These are phyloP conservation scores for Spialia ferax DNA, from an alignment of 2,888 invertebrate species.

Conservation along the genomic window DNA sequence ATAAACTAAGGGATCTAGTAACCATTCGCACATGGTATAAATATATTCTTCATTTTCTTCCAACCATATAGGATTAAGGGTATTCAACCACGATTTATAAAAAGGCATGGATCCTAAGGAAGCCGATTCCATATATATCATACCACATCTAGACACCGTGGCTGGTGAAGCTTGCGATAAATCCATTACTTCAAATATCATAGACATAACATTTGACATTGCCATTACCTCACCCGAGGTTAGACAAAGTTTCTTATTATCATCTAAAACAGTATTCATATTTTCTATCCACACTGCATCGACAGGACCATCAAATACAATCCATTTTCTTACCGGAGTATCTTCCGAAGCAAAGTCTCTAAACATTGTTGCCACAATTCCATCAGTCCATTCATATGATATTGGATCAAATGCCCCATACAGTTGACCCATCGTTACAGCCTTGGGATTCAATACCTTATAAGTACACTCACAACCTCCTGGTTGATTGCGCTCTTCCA, in stretches of 20 bases:
- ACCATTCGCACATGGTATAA: conserved; percentile 90
- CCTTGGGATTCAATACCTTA: conserved; percentile 96
- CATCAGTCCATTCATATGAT: conserved; percentile 97
- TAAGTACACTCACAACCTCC: conserved; percentile 89
- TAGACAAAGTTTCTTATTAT: conserved; percentile 95
- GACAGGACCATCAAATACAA: conserved; percentile 96
- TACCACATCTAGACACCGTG: conserved; percentile 95
- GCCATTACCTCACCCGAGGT: conserved; percentile 96
- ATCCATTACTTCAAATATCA: conserved; percentile 96
- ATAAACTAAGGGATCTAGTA: conserved; percentile 91
- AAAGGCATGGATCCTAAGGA: conserved; percentile 94
- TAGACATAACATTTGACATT: conserved; percentile 93
- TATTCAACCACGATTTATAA: conserved; percentile 92
- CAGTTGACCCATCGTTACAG: conserved; percentile 96
- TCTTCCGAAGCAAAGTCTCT: conserved; percentile 92
- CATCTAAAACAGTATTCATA: conserved; percentile 95
- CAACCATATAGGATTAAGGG: conserved; percentile 88
- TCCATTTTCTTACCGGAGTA: conserved; percentile 94
- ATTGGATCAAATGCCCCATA: conserved; percentile 97
- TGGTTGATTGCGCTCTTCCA: conserved; percentile 87
- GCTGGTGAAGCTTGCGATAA: conserved; percentile 94
- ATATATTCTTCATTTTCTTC: conserved; percentile 88
- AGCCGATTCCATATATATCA: conserved; percentile 96
- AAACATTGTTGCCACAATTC: conserved; percentile 93
- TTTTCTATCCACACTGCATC: conserved; percentile 97